Conservation (phyloP, 2,888 invertebrate genomes). For the Venusia cambrica region DNA sequence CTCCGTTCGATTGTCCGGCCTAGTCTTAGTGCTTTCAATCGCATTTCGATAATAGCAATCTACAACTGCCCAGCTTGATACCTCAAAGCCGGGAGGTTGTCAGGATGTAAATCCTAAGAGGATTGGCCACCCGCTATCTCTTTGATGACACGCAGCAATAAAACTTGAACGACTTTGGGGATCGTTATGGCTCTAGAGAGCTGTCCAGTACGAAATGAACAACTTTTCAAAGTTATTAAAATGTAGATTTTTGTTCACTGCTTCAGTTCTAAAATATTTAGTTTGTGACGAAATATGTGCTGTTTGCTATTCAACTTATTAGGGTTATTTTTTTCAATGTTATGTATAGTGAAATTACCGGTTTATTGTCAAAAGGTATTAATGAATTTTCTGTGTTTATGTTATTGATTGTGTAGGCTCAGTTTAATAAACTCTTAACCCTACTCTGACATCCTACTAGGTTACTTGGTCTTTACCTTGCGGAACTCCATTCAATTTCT, state of each 20-base stretch:
- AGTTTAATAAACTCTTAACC: too few relatives aligned
- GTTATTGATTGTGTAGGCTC: too few relatives aligned
- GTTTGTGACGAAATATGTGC: too few relatives aligned
- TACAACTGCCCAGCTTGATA: constrained; percentile 39
- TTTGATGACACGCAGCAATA: constrained; percentile 31
- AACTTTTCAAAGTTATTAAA: constrained; percentile 21
- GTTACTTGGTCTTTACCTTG: constrained; percentile 6
- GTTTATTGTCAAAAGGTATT: too few relatives aligned
- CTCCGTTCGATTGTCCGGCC: too few relatives aligned
- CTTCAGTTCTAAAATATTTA: too few relatives aligned
- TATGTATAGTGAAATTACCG: too few relatives aligned
- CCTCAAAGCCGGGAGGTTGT: constrained; percentile 22
- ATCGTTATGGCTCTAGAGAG: constrained; percentile 16
- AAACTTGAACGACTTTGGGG: constrained; percentile 32
- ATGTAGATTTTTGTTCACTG: constrained; percentile 16
- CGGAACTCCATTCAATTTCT: constrained; percentile 1
- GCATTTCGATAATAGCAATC: constrained; percentile 8
- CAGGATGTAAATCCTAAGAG: constrained; percentile 27
- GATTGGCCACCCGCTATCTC: constrained; percentile 28
- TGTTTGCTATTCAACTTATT: too few relatives aligned
- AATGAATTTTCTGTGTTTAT: too few relatives aligned
- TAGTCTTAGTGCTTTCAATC: too few relatives aligned
- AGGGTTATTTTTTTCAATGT: too few relatives aligned
- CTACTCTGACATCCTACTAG: constrained; percentile 10
- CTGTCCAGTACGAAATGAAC: constrained; percentile 16